Evolutionary conservation across 1,140 invertebrate species (phyloP).

Genomic region (Megathymus violae): DNA sequence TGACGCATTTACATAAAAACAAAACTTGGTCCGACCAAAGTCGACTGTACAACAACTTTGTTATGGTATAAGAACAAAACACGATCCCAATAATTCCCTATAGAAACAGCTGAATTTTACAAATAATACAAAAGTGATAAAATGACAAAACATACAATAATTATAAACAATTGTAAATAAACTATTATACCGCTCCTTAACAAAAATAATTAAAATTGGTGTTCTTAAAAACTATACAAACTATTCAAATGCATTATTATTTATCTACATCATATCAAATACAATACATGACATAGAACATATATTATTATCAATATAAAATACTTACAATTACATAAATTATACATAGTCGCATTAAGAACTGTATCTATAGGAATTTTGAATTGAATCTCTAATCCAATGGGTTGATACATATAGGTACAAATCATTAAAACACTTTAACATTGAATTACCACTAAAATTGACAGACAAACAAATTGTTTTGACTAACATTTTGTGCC

Average conservation of each 20-base stretch:
- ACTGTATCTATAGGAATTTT: conserved; percentile 22
- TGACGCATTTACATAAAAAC: conserved; percentile 69
- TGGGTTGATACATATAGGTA: conserved; percentile 43
- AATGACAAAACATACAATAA: conserved; percentile 26
- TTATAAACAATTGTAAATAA: conserved; percentile 35
- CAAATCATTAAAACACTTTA: conserved; percentile 60
- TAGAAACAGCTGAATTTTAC: conserved; percentile 35
- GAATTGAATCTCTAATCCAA: conserved; percentile 14
- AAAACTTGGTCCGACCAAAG: conserved; percentile 64
- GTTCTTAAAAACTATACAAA: neutral
- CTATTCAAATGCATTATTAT: neutral
- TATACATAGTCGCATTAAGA: neutral
- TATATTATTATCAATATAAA: neutral
- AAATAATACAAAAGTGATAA: conserved; percentile 21
- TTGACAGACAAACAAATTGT: conserved; percentile 78
- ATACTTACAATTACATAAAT: conserved; percentile 1
- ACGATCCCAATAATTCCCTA: conserved; percentile 32
- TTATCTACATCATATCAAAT: neutral
- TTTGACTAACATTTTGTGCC: conserved; percentile 80
- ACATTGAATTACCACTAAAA: conserved; percentile 74
- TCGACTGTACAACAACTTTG: conserved; percentile 63
- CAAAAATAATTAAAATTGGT: neutral
- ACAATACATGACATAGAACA: neutral
- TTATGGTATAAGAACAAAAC: conserved; percentile 46
- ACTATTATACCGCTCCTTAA: neutral